Evolutionary conservation across 2,888 invertebrate species (phyloP), one percentile per base, ranked within the genome.

Genomic region (Aphidoletes aphidimyza): DNA sequence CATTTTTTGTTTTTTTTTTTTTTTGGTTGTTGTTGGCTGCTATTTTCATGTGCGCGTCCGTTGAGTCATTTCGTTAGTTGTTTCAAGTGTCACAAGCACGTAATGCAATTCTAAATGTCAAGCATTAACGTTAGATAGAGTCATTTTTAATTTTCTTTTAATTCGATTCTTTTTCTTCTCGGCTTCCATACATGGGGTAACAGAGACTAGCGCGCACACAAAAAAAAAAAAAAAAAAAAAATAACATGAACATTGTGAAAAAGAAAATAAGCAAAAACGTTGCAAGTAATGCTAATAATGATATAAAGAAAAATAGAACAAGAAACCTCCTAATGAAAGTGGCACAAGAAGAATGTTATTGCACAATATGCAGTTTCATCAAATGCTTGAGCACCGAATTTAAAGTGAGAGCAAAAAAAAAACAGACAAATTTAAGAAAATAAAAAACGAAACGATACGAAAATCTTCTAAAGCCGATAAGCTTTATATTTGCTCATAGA

Each of bases 111-210:
- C 30, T 30, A 30, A 69, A 30, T 69, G 69, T 30, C 69, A 69
- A 34, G 69, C 30, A 30, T 69, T 69, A 69, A 69, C 30, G 11
- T 14, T 69, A 14, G 26, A 34, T 30, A n/a, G 69, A 69, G 30
- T 69, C 6, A 69, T 69, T 54, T 54, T 69, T 69, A 69, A 69
- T 69, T 69, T 34, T 11, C 69, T 69, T 69, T 69, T 69, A 69
- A 69, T 69, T 69, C 69, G 69, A 69, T 69, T 69, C 69, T 1
- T 17, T 69, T 30, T 14, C 69, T 30, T 30, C 14, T n/a, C n/a
- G n/a, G n/a, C n/a, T n/a, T n/a, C n/a, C n/a, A n/a, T n/a, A n/a
- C n/a, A n/a, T n/a, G n/a, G n/a, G n/a, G n/a, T n/a, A n/a, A n/a
- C n/a, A n/a, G n/a, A n/a, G 34, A 30, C 69, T 54, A 54, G n/a